A percentile compares a stretch with the other conserved stretches of the same genome.
phyloP scores from a whole-genome alignment of 2,113 vertebrate species.

The Plectropomus leopardus region DNA sequence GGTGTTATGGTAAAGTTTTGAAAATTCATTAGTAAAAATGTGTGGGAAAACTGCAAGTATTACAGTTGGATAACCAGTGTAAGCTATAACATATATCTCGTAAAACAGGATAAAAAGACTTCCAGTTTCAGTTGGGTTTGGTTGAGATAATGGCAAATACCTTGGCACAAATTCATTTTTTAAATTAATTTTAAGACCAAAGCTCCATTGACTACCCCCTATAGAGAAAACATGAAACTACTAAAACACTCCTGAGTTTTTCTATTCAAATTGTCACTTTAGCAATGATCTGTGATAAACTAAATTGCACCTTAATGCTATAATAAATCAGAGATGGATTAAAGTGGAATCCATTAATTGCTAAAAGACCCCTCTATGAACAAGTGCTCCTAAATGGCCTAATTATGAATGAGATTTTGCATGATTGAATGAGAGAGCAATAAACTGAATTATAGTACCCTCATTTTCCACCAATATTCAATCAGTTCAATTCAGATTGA shows the following conservation, averaged over 20 bases:
- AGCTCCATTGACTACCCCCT: not conserved
- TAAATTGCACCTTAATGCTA: constrained; percentile 65
- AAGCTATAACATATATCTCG: not conserved
- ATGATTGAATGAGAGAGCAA: constrained; percentile 45
- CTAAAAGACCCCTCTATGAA: not conserved
- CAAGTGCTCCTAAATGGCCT: not conserved
- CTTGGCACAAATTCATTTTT: not conserved
- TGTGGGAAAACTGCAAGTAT: too few relatives aligned
- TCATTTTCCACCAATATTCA: not conserved
- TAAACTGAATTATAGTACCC: constrained; percentile 9
- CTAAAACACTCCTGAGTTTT: constrained; percentile 6
- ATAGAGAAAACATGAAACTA: not conserved
- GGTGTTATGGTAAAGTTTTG: too few relatives aligned
- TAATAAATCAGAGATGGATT: constrained; percentile 41
- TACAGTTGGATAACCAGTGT: not conserved
- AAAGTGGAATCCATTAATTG: not conserved
- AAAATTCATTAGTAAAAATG: too few relatives aligned
- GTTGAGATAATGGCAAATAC: not conserved
- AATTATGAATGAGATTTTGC: constrained; percentile 18
- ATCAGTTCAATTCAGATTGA: not conserved
- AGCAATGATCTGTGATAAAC: not conserved
- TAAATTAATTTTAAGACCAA: not conserved
- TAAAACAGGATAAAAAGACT: not conserved
- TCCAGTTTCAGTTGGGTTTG: not conserved
- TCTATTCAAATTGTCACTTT: constrained; percentile 6